Conservation (phyloP, 2,888 invertebrate species). For the Cerceris rybyensis region DNA sequence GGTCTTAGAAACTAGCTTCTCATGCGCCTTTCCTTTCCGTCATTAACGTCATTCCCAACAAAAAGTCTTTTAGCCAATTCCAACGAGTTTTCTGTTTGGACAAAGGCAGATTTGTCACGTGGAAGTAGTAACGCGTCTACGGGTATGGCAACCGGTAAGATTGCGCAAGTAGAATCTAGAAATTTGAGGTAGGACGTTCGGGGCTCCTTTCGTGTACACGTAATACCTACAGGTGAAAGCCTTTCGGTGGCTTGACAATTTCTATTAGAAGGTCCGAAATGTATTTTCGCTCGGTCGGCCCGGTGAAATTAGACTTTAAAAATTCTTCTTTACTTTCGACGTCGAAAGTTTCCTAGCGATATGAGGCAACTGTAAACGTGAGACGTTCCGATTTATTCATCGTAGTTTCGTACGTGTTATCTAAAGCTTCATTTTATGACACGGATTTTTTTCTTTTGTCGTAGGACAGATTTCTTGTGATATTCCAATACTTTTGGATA, state of each 20-base stretch:
- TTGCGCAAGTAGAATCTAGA: constrained; percentile 59
- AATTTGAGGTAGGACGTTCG: constrained; percentile 59
- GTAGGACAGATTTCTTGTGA: too few relatives aligned
- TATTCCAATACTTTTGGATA: too few relatives aligned
- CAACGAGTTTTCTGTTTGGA: constrained; percentile 18
- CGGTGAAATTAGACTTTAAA: constrained; percentile 51
- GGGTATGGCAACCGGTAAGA: constrained; percentile 17
- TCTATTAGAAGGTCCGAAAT: constrained; percentile 56
- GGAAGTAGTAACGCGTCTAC: constrained; percentile 9
- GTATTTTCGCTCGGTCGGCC: constrained; percentile 31
- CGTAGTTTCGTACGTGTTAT: too few relatives aligned
- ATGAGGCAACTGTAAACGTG: constrained; percentile 9
- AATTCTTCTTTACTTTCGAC: constrained; percentile 31
- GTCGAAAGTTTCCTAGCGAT: constrained; percentile 29
- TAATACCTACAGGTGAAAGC: constrained; percentile 52
- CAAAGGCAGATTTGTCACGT: constrained; percentile 48
- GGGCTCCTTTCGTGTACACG: constrained; percentile 23
- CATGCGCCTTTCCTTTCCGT: constrained; percentile 26
- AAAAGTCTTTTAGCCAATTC: constrained; percentile 3
- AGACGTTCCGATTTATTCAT: not conserved
- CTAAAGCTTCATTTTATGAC: too few relatives aligned
- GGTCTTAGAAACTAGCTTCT: constrained; percentile 22
- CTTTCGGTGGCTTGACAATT: constrained; percentile 49
- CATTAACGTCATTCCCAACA: constrained; percentile 23
- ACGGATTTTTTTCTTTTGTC: too few relatives aligned